phyloP scores from a whole-genome alignment of 2,797 vertebrate genomes.

The Sebastes kiyomatsui region DNA sequence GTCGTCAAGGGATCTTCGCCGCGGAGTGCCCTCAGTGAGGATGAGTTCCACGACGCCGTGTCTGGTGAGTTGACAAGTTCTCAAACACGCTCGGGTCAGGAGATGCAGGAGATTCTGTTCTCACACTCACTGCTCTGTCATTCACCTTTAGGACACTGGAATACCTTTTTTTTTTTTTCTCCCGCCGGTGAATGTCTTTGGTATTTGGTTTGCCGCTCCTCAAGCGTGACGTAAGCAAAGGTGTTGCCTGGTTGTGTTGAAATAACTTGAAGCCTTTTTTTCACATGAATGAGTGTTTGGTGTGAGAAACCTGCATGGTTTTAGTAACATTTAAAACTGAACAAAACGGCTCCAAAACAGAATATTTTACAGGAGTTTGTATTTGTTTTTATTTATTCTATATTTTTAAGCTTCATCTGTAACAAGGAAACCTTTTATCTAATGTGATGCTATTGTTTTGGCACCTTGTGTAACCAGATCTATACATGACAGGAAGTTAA shows the following conservation, averaged over 20 bases:
- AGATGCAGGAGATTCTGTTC: conserved; percentile 32
- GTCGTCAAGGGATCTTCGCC: conserved; percentile 90
- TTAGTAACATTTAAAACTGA: not conserved
- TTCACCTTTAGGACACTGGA: conserved; percentile 58
- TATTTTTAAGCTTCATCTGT: not conserved
- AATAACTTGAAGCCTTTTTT: conserved; percentile 21
- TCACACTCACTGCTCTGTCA: conserved; percentile 45
- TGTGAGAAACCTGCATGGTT: conserved; percentile 25
- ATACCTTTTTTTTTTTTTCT: conserved; percentile 21
- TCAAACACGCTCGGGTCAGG: conserved; percentile 6
- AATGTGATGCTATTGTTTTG: not conserved
- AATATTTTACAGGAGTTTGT: not conserved
- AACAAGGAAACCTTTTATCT: not conserved
- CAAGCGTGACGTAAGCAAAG: conserved; percentile 25
- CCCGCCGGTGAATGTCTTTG: conserved; percentile 37
- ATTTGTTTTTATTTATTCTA: not conserved
- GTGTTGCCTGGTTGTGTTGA: conserved; percentile 29
- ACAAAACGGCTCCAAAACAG: not conserved
- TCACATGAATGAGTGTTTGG: not conserved
- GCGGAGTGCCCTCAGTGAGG: conserved; percentile 89
- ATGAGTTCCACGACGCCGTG: conserved; percentile 95
- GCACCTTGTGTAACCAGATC: not conserved
- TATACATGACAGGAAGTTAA: not conserved
- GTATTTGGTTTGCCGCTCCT: conserved; percentile 42
- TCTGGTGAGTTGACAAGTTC: conserved; percentile 86